Conservation (phyloP, 2,113 vertebrate species). For the Connochaetes taurinus region DNA sequence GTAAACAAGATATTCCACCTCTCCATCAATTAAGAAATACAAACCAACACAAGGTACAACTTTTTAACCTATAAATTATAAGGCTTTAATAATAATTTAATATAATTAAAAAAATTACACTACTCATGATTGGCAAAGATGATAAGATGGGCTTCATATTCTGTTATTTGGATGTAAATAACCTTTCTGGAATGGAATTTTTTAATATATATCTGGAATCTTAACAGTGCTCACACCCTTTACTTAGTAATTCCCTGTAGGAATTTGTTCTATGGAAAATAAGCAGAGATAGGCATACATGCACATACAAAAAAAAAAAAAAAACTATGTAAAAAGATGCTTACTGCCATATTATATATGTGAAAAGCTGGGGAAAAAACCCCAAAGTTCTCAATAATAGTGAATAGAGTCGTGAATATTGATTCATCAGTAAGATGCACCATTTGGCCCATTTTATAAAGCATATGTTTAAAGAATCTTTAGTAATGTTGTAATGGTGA, state of each 20-base stretch:
- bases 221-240: background rate
- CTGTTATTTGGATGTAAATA: background rate
- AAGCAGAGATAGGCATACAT: background rate
- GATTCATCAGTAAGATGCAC: background rate
- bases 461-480: background rate
- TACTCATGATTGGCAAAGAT: background rate
- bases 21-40: background rate
- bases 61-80: background rate
- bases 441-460: background rate
- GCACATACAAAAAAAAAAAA: background rate
- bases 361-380: background rate
- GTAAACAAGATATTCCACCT: background rate
- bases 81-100: background rate
- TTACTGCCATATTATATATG: background rate
- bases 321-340: background rate
- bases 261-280: conserved; percentile 1
- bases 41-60: background rate
- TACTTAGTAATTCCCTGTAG: background rate
- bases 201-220: background rate
- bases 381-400: background rate
- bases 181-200: conserved; percentile 4
- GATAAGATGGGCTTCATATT: background rate
- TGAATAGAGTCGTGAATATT: background rate
- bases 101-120: background rate
- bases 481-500: background rate